phyloP scores from a whole-genome alignment of 2,888 invertebrate genomes.

The Stenolophus ochropezus region DNA sequence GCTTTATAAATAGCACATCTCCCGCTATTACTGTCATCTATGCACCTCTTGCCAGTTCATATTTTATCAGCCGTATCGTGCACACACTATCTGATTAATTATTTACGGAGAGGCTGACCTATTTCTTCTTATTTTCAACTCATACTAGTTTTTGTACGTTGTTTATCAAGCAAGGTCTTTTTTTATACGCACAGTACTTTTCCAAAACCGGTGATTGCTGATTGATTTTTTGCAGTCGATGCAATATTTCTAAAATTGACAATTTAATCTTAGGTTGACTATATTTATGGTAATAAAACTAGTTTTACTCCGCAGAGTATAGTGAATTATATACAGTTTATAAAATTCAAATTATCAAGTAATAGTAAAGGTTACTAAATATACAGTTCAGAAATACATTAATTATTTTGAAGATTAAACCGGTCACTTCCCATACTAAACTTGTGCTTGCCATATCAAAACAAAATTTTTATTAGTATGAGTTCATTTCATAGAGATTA shows the following conservation, averaged over 20 bases:
- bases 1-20: conserved; percentile 40
- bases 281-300: conserved; percentile 4
- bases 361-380: too few species aligned
- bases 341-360: too few species aligned
- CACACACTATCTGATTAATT: conserved; percentile 33
- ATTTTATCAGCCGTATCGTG: conserved; percentile 33
- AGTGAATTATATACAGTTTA: too few species aligned
- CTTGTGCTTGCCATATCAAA: too few species aligned
- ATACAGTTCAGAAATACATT: too few species aligned
- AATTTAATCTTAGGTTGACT: conserved; percentile 9
- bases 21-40: conserved; percentile 7
- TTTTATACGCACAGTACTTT: conserved; percentile 20
- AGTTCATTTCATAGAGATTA: too few species aligned
- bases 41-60: conserved; percentile 32
- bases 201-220: neutral
- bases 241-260: conserved; percentile 2
- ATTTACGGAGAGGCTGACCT: conserved; percentile 24
- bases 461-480: too few species aligned
- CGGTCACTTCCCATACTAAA: too few species aligned
- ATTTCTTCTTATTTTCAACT: conserved; percentile 25
- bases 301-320: too few species aligned
- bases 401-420: too few species aligned
- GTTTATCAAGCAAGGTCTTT: conserved; percentile 33
- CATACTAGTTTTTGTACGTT: conserved; percentile 21
- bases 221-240: neutral